Evolutionary conservation across 2,888 invertebrate species (phyloP).

Genomic region (Drosophila kuntzei): DNA sequence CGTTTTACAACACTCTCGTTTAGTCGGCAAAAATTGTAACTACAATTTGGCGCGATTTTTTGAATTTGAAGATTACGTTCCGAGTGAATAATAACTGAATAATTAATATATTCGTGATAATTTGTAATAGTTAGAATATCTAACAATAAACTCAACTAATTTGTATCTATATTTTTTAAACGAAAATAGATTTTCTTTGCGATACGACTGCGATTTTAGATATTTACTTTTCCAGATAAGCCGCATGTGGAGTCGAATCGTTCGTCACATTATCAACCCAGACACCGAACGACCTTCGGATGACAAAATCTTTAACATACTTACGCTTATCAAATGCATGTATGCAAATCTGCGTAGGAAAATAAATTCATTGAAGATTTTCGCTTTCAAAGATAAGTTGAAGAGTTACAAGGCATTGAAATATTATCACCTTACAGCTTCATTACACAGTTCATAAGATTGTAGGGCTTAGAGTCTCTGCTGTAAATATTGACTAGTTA

Average conservation of each 20-base stretch:
- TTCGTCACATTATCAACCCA: slow-evolving; percentile 14
- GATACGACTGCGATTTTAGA: slow-evolving; percentile 7
- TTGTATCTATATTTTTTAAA: slow-evolving; percentile 8
- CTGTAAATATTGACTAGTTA: slow-evolving; percentile 5
- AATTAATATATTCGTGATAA: background rate
- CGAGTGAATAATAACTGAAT: background rate
- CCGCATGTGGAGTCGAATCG: slow-evolving; percentile 17
- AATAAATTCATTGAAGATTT: slow-evolving; percentile 34
- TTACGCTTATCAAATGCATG: background rate
- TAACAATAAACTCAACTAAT: slow-evolving; percentile 5
- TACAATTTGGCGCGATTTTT: slow-evolving; percentile 20
- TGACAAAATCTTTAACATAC: slow-evolving; percentile 1
- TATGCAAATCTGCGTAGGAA: slow-evolving; percentile 1
- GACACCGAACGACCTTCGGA: slow-evolving; percentile 15
- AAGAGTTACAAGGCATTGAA: slow-evolving; percentile 4
- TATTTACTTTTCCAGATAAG: slow-evolving; percentile 33
- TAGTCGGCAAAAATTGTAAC: background rate
- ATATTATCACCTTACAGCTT: slow-evolving; percentile 7
- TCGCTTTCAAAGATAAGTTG: slow-evolving; percentile 30
- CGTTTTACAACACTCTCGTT: slow-evolving; percentile 11
- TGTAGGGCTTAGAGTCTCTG: background rate
- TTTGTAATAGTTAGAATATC: slow-evolving; percentile 9
- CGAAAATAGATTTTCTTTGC: slow-evolving; percentile 31
- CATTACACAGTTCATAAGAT: slow-evolving; percentile 16
- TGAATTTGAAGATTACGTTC: background rate